A percentile compares a stretch with the other conserved stretches of the same genome.
Evolutionary conservation across 2,888 invertebrate genomes (phyloP).

Genomic region (Thymelicus acteon): DNA sequence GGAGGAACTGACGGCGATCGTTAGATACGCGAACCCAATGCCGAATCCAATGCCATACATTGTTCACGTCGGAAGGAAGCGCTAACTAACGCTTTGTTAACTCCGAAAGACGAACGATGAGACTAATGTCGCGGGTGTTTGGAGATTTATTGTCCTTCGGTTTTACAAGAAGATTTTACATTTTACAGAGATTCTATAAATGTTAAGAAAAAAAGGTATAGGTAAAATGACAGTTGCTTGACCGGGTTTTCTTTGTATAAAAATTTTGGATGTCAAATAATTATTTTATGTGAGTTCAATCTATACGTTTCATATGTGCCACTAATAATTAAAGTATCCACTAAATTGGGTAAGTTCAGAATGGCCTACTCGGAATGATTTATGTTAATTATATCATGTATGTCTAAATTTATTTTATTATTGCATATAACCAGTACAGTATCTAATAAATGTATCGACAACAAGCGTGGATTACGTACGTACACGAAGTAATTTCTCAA

Average conservation of each 20-base stretch:
- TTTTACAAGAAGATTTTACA: neutral
- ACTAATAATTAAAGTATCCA: too few species aligned
- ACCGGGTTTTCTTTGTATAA: too few species aligned
- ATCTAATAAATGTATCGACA: neutral
- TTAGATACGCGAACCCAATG: conserved; percentile 80
- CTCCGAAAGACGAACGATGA: conserved; percentile 56
- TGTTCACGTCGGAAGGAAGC: conserved; percentile 79
- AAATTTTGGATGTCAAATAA: too few species aligned
- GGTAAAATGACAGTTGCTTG: too few species aligned
- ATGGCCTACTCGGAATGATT: too few species aligned
- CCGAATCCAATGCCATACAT: conserved; percentile 81
- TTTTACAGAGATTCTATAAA: too few species aligned
- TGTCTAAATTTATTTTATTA: neutral
- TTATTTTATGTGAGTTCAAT: too few species aligned
- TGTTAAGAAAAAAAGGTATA: too few species aligned
- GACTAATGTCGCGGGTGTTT: conserved; percentile 37
- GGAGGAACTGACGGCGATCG: conserved; percentile 76
- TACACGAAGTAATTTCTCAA: conserved; percentile 34
- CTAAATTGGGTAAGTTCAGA: too few species aligned
- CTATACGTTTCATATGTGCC: too few species aligned
- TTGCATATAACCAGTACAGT: conserved; percentile 3
- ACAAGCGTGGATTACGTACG: neutral
- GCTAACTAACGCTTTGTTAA: conserved; percentile 66
- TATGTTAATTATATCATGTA: too few species aligned
- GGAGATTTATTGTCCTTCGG: conserved; percentile 29